Evolutionary conservation across 2,113 vertebrate species (phyloP).

Genomic region (Merops nubicus): DNA sequence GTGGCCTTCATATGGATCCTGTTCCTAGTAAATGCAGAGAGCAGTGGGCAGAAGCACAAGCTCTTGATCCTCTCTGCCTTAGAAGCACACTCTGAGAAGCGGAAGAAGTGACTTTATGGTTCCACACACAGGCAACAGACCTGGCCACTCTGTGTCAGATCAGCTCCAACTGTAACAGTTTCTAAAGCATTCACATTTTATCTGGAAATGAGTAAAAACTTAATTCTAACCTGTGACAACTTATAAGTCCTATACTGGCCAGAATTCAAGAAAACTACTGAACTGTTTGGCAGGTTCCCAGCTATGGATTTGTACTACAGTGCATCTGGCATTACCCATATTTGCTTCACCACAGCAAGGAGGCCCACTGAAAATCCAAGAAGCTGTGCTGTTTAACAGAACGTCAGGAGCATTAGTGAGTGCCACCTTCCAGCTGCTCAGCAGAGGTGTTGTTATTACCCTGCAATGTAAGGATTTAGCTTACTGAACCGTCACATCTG

Average conservation of each 20-base stretch:
- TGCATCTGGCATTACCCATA: background rate
- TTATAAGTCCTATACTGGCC: background rate
- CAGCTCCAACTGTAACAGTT: background rate
- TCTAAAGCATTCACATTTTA: background rate
- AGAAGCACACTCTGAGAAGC: background rate
- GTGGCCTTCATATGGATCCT: background rate
- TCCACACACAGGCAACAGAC: background rate
- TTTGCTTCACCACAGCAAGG: background rate
- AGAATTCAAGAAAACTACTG: background rate
- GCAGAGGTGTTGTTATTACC: background rate
- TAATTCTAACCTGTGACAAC: background rate
- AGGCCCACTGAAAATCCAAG: background rate
- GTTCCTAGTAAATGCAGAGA: background rate
- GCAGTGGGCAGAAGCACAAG: background rate
- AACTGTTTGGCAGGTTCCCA: background rate
- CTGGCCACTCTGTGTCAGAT: background rate
- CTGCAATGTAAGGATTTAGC: background rate
- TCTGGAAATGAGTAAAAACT: background rate
- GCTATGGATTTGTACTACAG: background rate
- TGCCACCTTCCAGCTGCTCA: background rate
- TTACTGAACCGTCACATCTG: background rate
- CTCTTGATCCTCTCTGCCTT: background rate
- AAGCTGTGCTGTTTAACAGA: background rate
- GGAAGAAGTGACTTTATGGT: background rate
- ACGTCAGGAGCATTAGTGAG: background rate